Evolutionary conservation across 2,797 vertebrate genomes (phyloP).

Genomic region (Podarcis siculus): DNA sequence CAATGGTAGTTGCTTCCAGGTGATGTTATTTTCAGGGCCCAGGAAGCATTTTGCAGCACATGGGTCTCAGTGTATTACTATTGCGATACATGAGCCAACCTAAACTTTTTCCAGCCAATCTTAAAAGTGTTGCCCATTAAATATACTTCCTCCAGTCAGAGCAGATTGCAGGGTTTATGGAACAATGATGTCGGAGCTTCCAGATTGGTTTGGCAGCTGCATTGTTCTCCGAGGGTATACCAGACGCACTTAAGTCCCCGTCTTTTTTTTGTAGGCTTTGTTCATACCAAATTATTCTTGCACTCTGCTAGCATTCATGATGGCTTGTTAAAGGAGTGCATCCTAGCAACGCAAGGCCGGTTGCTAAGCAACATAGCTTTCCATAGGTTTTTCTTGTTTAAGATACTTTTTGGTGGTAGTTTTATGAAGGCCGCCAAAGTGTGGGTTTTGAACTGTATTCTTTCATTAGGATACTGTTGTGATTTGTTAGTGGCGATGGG

Average conservation of each 20-base stretch:
- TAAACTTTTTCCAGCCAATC: conserved; percentile 77
- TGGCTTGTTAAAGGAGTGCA: conserved; percentile 85
- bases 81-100: conserved; percentile 73
- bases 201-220: conserved; percentile 95
- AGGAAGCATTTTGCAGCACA: conserved; percentile 73
- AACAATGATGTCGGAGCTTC: conserved; percentile 92
- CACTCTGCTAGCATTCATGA: conserved; percentile 90
- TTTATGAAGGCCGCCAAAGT: conserved; percentile 65
- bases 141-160: conserved; percentile 85
- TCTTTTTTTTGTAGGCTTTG: conserved; percentile 88
- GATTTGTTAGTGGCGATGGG: conserved; percentile 71
- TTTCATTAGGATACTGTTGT: conserved; percentile 75
- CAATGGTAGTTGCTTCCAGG: background rate
- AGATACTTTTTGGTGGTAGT: conserved; percentile 72
- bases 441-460: conserved; percentile 77
- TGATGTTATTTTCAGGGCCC: conserved; percentile 59
- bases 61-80: conserved; percentile 64
- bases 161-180: conserved; percentile 81
- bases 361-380: conserved; percentile 84
- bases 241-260: conserved; percentile 93
- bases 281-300: conserved; percentile 91
- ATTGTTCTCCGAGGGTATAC: conserved; percentile 91
- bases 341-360: conserved; percentile 86
- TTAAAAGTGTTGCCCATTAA: conserved; percentile 81
- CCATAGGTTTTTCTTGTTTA: conserved; percentile 80